These are phyloP conservation scores for Cryptoprocta ferox DNA, from an alignment of 2,797 vertebrate genomes.

Conservation along the genomic window DNA sequence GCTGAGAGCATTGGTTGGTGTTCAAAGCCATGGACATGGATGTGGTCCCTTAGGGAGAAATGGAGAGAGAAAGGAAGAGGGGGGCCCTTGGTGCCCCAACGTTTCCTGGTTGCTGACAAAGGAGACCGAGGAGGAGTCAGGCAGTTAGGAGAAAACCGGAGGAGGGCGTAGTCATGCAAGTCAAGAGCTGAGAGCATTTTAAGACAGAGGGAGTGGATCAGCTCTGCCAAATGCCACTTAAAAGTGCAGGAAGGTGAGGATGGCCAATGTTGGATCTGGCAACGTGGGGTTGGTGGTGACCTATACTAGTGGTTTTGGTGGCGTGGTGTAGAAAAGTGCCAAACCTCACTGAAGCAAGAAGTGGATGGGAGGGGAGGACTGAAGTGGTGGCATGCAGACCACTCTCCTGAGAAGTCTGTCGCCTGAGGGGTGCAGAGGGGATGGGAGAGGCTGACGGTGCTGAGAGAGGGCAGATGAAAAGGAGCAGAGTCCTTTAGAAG, in stretches of 20 bases:
- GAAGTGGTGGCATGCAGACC: not conserved
- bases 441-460: not conserved
- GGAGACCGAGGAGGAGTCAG: not conserved
- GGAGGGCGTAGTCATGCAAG: not conserved
- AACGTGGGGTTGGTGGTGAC: not conserved
- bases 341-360: not conserved
- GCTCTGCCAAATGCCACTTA: not conserved
- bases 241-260: not conserved
- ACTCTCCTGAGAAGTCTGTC: not conserved
- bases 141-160: not conserved
- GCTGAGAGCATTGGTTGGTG: not conserved
- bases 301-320: not conserved
- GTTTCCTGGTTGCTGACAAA: not conserved
- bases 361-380: not conserved
- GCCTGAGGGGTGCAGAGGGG: not conserved
- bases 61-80: not conserved
- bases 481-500: not conserved
- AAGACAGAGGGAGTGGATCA: not conserved
- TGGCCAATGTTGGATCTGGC: not conserved
- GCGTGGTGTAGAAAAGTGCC: not conserved
- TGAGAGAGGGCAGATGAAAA: not conserved
- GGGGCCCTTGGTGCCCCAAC: not conserved
- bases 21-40: not conserved
- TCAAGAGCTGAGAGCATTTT: not conserved
- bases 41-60: not conserved